phyloP scores from a whole-genome alignment of 1,140 invertebrate species.

The Tetramorium parvispinum region DNA sequence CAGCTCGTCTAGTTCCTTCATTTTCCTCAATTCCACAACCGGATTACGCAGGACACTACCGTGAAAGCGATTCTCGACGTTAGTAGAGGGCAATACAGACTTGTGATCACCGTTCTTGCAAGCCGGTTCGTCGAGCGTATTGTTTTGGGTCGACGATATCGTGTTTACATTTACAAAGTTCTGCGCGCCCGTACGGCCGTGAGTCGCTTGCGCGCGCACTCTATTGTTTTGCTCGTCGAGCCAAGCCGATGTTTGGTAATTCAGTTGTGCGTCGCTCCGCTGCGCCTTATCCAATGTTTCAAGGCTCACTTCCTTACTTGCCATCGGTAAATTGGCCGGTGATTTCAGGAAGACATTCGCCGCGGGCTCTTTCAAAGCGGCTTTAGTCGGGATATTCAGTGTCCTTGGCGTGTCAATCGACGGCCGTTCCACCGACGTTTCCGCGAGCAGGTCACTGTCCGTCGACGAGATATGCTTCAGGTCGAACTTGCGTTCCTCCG shows the following conservation, averaged over 20 bases:
- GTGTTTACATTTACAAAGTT: neutral
- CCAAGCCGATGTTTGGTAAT: neutral
- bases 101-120: neutral
- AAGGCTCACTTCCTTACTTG: neutral
- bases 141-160: neutral
- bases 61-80: neutral
- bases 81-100: fast-evolving
- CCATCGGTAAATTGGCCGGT: neutral
- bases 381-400: conserved; percentile 13
- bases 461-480: neutral
- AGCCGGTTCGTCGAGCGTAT: too few species aligned
- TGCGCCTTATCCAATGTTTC: neutral
- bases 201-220: neutral
- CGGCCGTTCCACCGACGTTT: neutral
- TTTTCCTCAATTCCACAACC: conserved; percentile 30
- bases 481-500: neutral
- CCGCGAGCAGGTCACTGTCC: neutral
- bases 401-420: neutral
- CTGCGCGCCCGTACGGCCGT: neutral
- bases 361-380: neutral
- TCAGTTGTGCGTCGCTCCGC: neutral
- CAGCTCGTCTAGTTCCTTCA: neutral
- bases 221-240: neutral
- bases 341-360: neutral
- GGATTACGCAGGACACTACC: neutral